These are phyloP conservation scores for Osmerus mordax DNA, from an alignment of 2,113 vertebrate species.

Conservation along the genomic window DNA sequence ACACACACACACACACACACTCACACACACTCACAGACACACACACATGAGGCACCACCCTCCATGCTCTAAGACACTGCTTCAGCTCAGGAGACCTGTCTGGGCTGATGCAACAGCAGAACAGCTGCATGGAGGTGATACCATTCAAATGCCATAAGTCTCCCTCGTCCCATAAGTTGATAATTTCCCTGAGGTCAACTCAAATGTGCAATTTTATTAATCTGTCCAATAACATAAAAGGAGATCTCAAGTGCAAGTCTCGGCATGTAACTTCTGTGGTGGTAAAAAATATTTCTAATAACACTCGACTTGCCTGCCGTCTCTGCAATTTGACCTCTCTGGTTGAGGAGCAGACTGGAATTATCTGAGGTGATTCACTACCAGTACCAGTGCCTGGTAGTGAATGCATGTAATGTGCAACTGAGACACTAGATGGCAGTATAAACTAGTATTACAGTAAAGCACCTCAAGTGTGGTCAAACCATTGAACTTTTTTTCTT, in stretches of 20 bases:
- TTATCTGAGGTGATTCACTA: no score
- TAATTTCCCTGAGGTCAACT: conserved; percentile 65
- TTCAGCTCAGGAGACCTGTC: conserved; percentile 22
- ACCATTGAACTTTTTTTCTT: neutral
- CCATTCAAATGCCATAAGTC: conserved; percentile 53
- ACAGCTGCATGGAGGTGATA: conserved; percentile 62
- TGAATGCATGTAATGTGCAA: neutral
- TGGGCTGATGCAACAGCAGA: conserved; percentile 41
- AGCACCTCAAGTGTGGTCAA: neutral
- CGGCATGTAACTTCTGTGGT: conserved; percentile 24
- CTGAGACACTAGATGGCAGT: conserved; percentile 56
- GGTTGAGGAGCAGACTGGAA: no score
- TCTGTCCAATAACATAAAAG: conserved; percentile 48
- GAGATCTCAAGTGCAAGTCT: conserved; percentile 39
- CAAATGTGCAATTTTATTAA: conserved; percentile 46
- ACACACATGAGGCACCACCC: conserved; percentile 7
- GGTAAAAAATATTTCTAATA: conserved; percentile 24
- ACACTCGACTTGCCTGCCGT: conserved; percentile 6
- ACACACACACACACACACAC: conserved; percentile 8
- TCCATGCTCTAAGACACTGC: conserved; percentile 24
- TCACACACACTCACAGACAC: conserved; percentile 8
- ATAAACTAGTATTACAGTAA: conserved; percentile 16
- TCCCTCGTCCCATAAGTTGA: conserved; percentile 55
- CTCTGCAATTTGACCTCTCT: no score
- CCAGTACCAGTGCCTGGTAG: no score